Conservation (phyloP, 2,888 invertebrate species). For the Philopedon plagiatum region DNA sequence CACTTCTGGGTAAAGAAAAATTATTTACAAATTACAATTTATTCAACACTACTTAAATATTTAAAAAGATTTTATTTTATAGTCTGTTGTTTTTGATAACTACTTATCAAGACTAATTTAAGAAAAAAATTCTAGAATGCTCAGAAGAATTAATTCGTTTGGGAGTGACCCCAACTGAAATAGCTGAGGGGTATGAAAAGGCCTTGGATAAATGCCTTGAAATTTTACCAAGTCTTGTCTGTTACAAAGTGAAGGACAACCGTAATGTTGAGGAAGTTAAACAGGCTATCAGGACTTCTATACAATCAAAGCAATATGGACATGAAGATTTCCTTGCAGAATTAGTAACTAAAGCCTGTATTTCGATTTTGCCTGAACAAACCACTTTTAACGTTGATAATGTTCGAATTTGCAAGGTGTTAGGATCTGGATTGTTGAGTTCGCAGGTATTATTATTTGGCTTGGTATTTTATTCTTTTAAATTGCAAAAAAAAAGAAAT, state of each 20-base stretch:
- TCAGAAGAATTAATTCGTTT: conserved; percentile 94
- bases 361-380: conserved; percentile 88
- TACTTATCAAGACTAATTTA: no score
- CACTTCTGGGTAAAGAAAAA: conserved; percentile 75
- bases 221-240: conserved; percentile 86
- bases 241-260: conserved; percentile 81
- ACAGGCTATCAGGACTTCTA: conserved; percentile 82
- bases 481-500: no score
- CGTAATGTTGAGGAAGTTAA: conserved; percentile 79
- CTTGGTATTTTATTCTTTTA: no score
- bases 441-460: conserved; percentile 69
- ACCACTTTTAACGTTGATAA: conserved; percentile 98
- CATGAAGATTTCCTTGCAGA: conserved; percentile 93
- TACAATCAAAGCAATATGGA: conserved; percentile 99
- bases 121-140: conserved; percentile 76
- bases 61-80: no score
- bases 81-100: no score
- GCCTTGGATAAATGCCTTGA: conserved; percentile 92
- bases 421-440: conserved; percentile 86
- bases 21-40: no score
- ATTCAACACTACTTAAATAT: no score
- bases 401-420: conserved; percentile 93
- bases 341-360: conserved; percentile 90
- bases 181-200: conserved; percentile 94
- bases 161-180: conserved; percentile 97